Percentiles rank a stretch among this genome's conserved stretches.
Conservation (phyloP, 2,797 vertebrate genomes). For the Chromis chromis region DNA sequence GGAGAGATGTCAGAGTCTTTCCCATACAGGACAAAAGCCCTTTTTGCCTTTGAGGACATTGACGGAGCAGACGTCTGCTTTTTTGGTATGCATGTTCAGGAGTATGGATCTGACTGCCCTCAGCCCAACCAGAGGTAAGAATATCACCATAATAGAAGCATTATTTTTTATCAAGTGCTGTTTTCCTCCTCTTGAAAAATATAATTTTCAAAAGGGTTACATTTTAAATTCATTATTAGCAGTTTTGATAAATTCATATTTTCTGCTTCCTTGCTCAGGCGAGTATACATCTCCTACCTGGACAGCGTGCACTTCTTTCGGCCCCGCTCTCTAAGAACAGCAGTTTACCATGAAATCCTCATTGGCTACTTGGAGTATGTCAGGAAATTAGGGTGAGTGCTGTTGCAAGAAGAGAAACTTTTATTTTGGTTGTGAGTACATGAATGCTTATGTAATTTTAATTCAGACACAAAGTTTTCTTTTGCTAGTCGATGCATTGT, state of each 20-base stretch:
- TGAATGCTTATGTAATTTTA: neutral
- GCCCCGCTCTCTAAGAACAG: conserved; percentile 93
- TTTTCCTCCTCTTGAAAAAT: neutral
- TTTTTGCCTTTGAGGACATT: conserved; percentile 98
- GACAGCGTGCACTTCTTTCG: conserved; percentile 99
- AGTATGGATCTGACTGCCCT: conserved; percentile 97
- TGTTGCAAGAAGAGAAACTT: neutral
- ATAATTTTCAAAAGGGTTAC: neutral
- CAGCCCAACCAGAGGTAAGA: conserved; percentile 96
- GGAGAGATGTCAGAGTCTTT: conserved; percentile 99
- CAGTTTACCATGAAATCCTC: conserved; percentile 97
- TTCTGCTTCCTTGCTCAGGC: conserved; percentile 76
- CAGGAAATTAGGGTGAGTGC: conserved; percentile 93
- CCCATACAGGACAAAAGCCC: conserved; percentile 97
- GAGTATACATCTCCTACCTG: conserved; percentile 98
- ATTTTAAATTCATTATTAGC: neutral
- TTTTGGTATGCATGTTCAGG: conserved; percentile 99
- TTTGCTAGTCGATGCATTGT: neutral
- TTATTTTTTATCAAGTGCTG: neutral
- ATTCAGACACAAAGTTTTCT: neutral
- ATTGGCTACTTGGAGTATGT: conserved; percentile 98
- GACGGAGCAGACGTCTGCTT: conserved; percentile 97
- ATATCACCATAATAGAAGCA: neutral
- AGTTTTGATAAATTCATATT: neutral
- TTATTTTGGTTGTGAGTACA: neutral